Evolutionary conservation across 1,140 invertebrate species (phyloP).

Genomic region (Drosophila melanica): DNA sequence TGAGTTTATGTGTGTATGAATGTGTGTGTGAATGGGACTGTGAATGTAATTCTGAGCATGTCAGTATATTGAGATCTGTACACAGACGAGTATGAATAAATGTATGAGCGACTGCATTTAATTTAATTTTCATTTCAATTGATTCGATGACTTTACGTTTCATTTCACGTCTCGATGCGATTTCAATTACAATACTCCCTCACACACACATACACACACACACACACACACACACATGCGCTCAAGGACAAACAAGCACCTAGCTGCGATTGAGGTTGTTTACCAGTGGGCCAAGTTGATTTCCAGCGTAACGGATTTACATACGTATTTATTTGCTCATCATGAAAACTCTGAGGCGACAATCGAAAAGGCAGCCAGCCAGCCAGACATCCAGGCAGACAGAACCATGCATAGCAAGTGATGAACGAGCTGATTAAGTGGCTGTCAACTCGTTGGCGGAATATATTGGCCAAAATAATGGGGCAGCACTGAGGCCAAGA

Average conservation of each 20-base stretch:
- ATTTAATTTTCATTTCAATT: conserved; percentile 83
- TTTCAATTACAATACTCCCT: conserved; percentile 75
- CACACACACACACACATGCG: not conserved
- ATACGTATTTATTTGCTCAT: conserved; percentile 48
- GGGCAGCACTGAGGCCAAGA: not conserved
- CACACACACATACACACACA: conserved; percentile 16
- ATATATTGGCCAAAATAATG: not conserved
- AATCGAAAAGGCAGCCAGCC: conserved; percentile 8
- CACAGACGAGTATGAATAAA: conserved; percentile 67
- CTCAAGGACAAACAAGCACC: conserved; percentile 35
- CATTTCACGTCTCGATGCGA: conserved; percentile 80
- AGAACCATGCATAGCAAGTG: conserved; percentile 1
- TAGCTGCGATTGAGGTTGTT: conserved; percentile 29
- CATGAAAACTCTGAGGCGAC: conserved; percentile 22
- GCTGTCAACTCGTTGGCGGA: not conserved
- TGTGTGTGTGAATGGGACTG: conserved; percentile 31
- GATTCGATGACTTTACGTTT: conserved; percentile 82
- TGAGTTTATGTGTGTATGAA: conserved; percentile 53
- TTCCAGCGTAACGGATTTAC: conserved; percentile 48
- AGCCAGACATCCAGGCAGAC: not conserved
- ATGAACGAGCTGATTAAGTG: conserved; percentile 24
- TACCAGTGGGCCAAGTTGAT: conserved; percentile 38
- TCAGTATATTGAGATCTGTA: conserved; percentile 22
- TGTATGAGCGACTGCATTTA: conserved; percentile 79
- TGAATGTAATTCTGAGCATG: conserved; percentile 6